phyloP scores from a whole-genome alignment of 1,140 invertebrate species.

The Gryon sp. region DNA sequence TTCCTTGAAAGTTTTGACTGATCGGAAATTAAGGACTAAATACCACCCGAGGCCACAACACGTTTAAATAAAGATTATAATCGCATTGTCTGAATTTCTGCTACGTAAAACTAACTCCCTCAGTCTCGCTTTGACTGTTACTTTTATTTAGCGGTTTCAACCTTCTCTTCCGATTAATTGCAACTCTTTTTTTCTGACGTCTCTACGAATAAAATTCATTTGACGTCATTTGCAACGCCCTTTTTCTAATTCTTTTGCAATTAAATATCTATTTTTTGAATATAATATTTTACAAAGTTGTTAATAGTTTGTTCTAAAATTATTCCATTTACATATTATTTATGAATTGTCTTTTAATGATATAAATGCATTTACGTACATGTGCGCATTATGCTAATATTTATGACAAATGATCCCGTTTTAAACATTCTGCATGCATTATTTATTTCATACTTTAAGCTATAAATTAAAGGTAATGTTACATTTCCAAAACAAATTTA shows the following conservation, averaged over 20 bases:
- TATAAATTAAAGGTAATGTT: no score
- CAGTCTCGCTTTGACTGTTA: slow-evolving; percentile 18
- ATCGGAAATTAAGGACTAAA: slow-evolving; percentile 79
- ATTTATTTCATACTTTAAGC: no score
- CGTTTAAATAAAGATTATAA: slow-evolving; percentile 75
- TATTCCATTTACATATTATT: no score
- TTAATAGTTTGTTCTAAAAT: no score
- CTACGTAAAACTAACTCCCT: slow-evolving; percentile 53
- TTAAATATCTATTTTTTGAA: no score
- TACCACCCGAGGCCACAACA: slow-evolving; percentile 73
- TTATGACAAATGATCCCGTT: no score
- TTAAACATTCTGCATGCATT: no score
- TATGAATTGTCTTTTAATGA: no score
- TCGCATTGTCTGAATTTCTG: slow-evolving; percentile 64
- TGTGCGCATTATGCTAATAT: no score
- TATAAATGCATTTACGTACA: no score
- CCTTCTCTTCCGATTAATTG: slow-evolving; percentile 58
- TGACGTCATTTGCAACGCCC: slow-evolving; percentile 48
- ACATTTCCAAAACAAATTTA: no score
- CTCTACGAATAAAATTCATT: slow-evolving; percentile 33
- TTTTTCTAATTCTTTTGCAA: slow-evolving; percentile 66
- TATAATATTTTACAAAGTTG: no score
- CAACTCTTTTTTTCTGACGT: slow-evolving; percentile 52
- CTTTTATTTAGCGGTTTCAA: slow-evolving; percentile 46
- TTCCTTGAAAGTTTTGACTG: slow-evolving; percentile 75